phyloP scores from a whole-genome alignment of 2,113 vertebrate genomes.

The Coturnix japonica region DNA sequence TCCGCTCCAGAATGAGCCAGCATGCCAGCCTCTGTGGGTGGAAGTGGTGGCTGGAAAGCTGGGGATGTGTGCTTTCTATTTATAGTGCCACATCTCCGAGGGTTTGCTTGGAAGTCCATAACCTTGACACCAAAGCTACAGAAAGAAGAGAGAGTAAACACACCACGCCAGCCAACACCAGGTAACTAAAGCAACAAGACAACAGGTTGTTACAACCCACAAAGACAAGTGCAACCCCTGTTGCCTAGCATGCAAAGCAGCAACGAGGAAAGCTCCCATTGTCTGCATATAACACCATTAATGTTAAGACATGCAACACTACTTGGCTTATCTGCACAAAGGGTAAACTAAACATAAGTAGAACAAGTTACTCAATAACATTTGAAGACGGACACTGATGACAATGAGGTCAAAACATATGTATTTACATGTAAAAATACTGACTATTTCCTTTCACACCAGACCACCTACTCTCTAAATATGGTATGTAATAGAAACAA shows the following conservation, averaged over 20 bases:
- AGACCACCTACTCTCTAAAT: not conserved
- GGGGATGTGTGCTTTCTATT: constrained; percentile 96
- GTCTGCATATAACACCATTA: not conserved
- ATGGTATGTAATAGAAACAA: not conserved
- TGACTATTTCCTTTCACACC: not conserved
- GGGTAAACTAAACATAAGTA: not conserved
- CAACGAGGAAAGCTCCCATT: not conserved
- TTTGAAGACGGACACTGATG: constrained; percentile 19
- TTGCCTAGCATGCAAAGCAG: constrained; percentile 60
- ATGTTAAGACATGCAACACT: constrained; percentile 26
- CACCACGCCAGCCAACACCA: constrained; percentile 48
- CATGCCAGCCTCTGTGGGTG: constrained; percentile 87
- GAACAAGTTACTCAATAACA: not conserved
- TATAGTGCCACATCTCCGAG: constrained; percentile 93
- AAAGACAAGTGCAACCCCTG: not conserved
- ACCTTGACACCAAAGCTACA: constrained; percentile 95
- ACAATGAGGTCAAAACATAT: constrained; percentile 34
- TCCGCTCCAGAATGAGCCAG: constrained; percentile 77
- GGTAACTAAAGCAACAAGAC: constrained; percentile 38
- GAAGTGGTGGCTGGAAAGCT: constrained; percentile 97
- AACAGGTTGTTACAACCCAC: not conserved
- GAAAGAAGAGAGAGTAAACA: constrained; percentile 83
- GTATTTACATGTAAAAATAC: not conserved
- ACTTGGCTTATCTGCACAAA: not conserved
- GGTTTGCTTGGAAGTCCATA: constrained; percentile 85